Conservation (phyloP, 2,113 vertebrate genomes). For the Elaphurus davidianus region DNA sequence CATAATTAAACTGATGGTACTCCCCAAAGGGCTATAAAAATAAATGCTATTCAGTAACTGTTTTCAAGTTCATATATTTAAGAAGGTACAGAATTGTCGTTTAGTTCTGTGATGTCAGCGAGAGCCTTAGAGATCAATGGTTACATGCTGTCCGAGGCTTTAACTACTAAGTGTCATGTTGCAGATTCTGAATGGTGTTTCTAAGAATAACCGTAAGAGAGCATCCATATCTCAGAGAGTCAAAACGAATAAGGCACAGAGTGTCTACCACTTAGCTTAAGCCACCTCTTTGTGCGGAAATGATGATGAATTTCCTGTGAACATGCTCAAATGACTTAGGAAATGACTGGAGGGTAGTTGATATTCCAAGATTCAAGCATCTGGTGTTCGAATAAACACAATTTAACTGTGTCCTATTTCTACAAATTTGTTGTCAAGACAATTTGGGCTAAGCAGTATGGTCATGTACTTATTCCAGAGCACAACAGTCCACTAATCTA, state of each 20-base stretch:
- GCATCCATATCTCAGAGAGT: neutral
- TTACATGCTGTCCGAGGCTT: neutral
- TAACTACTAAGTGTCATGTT: no score
- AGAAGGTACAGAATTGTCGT: neutral
- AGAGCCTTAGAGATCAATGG: neutral
- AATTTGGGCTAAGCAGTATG: conserved; percentile 30
- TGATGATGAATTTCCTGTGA: neutral
- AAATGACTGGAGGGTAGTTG: neutral
- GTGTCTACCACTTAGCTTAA: neutral
- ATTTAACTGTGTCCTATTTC: conserved; percentile 3
- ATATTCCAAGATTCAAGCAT: conserved; percentile 10
- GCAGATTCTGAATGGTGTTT: neutral
- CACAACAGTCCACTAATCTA: conserved; percentile 34
- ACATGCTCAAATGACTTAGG: neutral
- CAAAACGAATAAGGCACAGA: neutral
- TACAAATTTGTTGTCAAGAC: conserved; percentile 38
- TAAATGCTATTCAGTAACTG: neutral
- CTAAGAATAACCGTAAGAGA: neutral
- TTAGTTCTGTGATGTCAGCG: neutral
- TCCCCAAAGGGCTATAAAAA: neutral
- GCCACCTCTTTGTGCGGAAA: neutral
- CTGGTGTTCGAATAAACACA: neutral
- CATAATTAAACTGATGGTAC: neutral
- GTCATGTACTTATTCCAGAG: neutral
- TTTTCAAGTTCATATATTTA: neutral